phyloP scores from a whole-genome alignment of 2,888 invertebrate species.

The Cerceris ruficornis region DNA sequence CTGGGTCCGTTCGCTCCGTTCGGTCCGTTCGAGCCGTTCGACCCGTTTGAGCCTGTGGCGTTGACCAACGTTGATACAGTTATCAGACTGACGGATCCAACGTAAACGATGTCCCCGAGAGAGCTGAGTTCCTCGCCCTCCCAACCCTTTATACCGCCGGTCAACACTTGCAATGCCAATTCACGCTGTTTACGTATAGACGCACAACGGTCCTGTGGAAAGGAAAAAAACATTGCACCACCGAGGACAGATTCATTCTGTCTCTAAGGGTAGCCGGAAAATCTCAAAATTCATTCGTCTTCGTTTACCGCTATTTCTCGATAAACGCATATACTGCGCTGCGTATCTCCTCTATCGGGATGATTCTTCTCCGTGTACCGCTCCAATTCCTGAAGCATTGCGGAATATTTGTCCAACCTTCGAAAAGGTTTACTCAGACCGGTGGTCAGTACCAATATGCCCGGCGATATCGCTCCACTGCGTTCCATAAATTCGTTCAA shows the following conservation, averaged over 20 bases:
- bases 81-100: constrained; percentile 91
- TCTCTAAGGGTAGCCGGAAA: too few species aligned
- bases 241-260: not conserved
- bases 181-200: constrained; percentile 96
- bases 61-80: constrained; percentile 79
- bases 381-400: constrained; percentile 96
- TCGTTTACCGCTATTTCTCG: constrained; percentile 93
- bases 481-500: constrained; percentile 94
- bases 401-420: constrained; percentile 96
- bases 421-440: constrained; percentile 98
- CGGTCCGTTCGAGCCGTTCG: constrained; percentile 87
- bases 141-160: constrained; percentile 97
- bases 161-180: constrained; percentile 96
- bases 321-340: constrained; percentile 96
- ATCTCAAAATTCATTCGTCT: too few species aligned
- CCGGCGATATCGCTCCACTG: constrained; percentile 92
- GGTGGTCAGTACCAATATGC: constrained; percentile 94
- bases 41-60: constrained; percentile 84
- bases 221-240: not conserved
- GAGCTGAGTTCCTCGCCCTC: constrained; percentile 90
- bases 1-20: constrained; percentile 88
- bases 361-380: constrained; percentile 97
- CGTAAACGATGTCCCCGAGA: constrained; percentile 94
- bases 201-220: constrained; percentile 90
- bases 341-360: constrained; percentile 97